Base-by-base conservation (phyloP, 2,797 vertebrate species). In the Tapera naevia region DNA sequence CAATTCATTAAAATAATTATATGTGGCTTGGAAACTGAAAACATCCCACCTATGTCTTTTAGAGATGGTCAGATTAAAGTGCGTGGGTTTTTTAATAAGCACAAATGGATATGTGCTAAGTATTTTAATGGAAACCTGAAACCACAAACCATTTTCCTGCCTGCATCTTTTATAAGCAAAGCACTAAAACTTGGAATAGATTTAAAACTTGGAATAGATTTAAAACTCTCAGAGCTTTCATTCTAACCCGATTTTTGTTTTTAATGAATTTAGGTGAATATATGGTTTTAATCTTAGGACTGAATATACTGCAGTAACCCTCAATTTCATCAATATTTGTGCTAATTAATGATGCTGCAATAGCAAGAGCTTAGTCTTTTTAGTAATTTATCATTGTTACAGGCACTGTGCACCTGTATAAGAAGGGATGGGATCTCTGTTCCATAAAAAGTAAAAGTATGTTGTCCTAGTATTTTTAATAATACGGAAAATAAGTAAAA, bases 61-160 rank as follows among this genome's bases (percentile, higher is more conserved):
- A 90, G 93, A 72, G 71, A 91, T 58, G 62, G 79, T 73, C 65
- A 93, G 71, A 78, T 88, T 75, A 76, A 93, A 93, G 88, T 61
- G 46, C 46, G 58, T 78, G 92, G 94, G 6, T 13, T 93, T 95
- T 93, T 82, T 30, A 79, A 88, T 86, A 92, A 87, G 54, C 65
- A 83, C 19, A 95, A 93, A 96, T 94, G 70, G 86, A 57, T 80
- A 75, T 80, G 46, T 82, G 53, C 86, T 71, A 73, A 76, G 51
- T 88, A 76, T 94, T 94, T 96, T 92, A 80, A 84, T 89, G 89
- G 92, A 83, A 92, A 95, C 80, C 56, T 93, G 82, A 86, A 95
- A 81, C 92, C 92, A 76, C 89, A 93, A 91, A 71, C 39, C 25
- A 27, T 89, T 90, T 82, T 53, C 33, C 70, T 86, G 53, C 24